phyloP scores from a whole-genome alignment of 2,888 invertebrate genomes.

The Cryptops parisi region DNA sequence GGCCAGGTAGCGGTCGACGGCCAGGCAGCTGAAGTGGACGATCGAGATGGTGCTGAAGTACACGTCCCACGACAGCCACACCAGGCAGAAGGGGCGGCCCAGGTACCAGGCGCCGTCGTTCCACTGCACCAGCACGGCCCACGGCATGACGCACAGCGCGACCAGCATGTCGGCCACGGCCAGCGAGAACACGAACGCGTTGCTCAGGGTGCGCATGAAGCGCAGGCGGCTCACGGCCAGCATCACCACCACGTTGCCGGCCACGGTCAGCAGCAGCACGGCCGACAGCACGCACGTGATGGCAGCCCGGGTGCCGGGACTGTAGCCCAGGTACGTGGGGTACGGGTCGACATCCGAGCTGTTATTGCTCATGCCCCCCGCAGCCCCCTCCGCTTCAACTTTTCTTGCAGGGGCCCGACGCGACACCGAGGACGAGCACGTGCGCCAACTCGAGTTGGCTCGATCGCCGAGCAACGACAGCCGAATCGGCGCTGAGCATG shows the following conservation, averaged over 20 bases:
- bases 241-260: conserved; percentile 85
- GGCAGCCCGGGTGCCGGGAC: conserved; percentile 12
- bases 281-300: conserved; percentile 58
- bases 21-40: conserved; percentile 69
- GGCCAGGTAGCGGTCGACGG: conserved; percentile 85
- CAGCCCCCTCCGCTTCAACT: neutral
- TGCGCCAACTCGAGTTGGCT: neutral
- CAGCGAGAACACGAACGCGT: conserved; percentile 90
- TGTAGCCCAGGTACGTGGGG: conserved; percentile 15
- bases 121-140: conserved; percentile 22
- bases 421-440: no score
- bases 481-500: no score
- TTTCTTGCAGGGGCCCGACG: no score
- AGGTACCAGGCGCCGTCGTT: conserved; percentile 21
- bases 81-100: conserved; percentile 21
- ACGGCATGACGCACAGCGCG: conserved; percentile 88
- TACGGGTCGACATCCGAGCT: neutral
- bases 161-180: conserved; percentile 92
- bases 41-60: conserved; percentile 30
- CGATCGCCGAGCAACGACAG: neutral
- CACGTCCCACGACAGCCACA: conserved; percentile 27
- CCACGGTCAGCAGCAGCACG: conserved; percentile 75
- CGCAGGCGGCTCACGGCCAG: conserved; percentile 62
- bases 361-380: neutral
- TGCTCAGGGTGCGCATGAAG: conserved; percentile 86